Evolutionary conservation across 2,797 vertebrate species (phyloP).

Genomic region (Mus spretus): DNA sequence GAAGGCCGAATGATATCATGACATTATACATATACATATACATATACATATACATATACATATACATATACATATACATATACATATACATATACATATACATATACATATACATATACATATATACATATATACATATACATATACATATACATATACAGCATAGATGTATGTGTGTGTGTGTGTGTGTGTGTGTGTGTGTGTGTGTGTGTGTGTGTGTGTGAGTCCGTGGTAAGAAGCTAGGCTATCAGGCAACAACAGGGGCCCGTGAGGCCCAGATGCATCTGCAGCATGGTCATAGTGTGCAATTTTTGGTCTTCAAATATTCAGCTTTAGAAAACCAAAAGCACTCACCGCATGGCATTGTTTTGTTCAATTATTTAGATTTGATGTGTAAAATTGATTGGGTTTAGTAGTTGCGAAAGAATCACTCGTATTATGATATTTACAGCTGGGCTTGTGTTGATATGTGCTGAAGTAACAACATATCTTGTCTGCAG

Average conservation of each 20-base stretch:
- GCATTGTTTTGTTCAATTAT: constrained; percentile 2
- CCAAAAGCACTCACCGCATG: not conserved
- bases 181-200: too few species aligned
- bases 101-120: too few species aligned
- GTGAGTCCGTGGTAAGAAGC: not conserved
- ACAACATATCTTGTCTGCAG: not conserved
- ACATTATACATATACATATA: too few species aligned
- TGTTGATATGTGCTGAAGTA: constrained; percentile 30
- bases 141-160: too few species aligned
- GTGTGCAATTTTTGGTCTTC: not conserved
- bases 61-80: too few species aligned
- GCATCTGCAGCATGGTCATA: not conserved
- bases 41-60: too few species aligned
- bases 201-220: not conserved
- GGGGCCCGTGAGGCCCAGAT: not conserved
- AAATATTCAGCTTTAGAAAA: constrained; percentile 30
- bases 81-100: too few species aligned
- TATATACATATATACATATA: too few species aligned
- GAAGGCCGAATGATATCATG: not conserved
- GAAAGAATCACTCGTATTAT: not conserved
- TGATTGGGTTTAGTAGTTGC: constrained; percentile 19
- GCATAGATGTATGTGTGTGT: not conserved
- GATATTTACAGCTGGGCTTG: not conserved
- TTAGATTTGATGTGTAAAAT: not conserved
- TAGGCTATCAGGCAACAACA: rapidly evolving